Percentiles rank a stretch among this genome's conserved stretches.
These are phyloP conservation scores for Volucella zonaria DNA, from an alignment of 2,888 invertebrate genomes.

Conservation along the genomic window DNA sequence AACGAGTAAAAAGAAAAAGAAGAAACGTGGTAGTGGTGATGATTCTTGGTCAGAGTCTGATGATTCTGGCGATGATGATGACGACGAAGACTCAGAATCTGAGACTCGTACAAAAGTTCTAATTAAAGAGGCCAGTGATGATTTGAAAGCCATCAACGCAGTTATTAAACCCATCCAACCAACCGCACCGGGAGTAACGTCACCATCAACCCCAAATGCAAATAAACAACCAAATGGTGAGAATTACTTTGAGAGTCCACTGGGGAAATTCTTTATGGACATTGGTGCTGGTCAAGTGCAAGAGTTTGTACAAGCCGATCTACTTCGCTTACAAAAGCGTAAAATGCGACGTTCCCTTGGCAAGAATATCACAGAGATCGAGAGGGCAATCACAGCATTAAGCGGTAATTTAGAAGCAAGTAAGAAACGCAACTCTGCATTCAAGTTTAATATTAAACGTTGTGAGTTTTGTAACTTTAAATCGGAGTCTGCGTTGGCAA, in stretches of 20 bases:
- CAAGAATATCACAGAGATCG: conserved; percentile 85
- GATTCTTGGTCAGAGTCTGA: conserved; percentile 85
- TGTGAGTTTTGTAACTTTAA: conserved; percentile 95
- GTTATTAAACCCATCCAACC: conserved; percentile 83
- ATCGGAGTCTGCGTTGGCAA: conserved; percentile 91
- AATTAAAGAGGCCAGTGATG: conserved; percentile 84
- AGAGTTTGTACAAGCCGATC: conserved; percentile 96
- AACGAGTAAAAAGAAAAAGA: conserved; percentile 81
- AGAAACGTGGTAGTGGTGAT: conserved; percentile 82
- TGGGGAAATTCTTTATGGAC: conserved; percentile 95
- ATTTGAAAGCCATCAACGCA: conserved; percentile 84
- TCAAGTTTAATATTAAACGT: conserved; percentile 89
- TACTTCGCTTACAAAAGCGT: conserved; percentile 92
- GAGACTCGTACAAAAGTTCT: conserved; percentile 83
- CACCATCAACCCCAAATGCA: conserved; percentile 78
- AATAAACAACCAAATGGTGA: conserved; percentile 83
- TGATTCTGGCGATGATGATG: conserved; percentile 83
- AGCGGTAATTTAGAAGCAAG: conserved; percentile 93
- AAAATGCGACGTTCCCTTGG: conserved; percentile 87
- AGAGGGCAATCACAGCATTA: conserved; percentile 91
- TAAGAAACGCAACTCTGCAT: conserved; percentile 92
- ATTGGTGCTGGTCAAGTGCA: conserved; percentile 95
- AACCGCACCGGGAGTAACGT: conserved; percentile 75
- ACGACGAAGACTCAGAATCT: conserved; percentile 83
- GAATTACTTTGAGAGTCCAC: conserved; percentile 92